Conservation (phyloP, 92 coral and sea anemone species). For the Palythoa grandis region DNA sequence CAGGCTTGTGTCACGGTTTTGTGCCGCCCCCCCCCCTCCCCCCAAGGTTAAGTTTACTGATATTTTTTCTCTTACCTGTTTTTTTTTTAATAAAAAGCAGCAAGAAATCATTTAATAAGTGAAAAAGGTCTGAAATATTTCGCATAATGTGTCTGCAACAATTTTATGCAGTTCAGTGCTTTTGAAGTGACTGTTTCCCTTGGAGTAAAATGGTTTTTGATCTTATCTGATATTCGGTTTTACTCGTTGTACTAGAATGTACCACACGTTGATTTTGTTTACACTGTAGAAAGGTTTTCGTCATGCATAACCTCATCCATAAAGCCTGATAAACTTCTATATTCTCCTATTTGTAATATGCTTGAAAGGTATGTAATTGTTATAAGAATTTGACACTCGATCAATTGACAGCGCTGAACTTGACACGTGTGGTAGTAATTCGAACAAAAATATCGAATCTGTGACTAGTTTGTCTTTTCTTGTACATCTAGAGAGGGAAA, state of each 20-base stretch:
- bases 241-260: slow-evolving; percentile 25
- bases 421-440: slow-evolving; percentile 17
- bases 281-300: not conserved
- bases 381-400: slow-evolving; percentile 12
- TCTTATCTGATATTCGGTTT: slow-evolving; percentile 29
- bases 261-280: slow-evolving; percentile 44
- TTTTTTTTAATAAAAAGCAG: not conserved
- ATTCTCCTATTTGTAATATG: not conserved
- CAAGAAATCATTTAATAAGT: not conserved
- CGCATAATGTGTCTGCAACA: not conserved
- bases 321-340: not conserved
- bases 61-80: not conserved
- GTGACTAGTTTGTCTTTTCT: slow-evolving; percentile 6
- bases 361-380: no score
- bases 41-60: not conserved
- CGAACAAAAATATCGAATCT: slow-evolving; percentile 28
- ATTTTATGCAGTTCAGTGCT: not conserved
- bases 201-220: not conserved
- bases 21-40: not conserved
- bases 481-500: not conserved
- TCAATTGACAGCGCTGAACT: slow-evolving; percentile 25
- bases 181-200: not conserved
- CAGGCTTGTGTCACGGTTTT: not conserved
- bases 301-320: slow-evolving; percentile 21
- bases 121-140: not conserved